A percentile compares a stretch with the other conserved stretches of the same genome.
phyloP scores from a whole-genome alignment of 2,113 vertebrate genomes.

The Numida meleagris region DNA sequence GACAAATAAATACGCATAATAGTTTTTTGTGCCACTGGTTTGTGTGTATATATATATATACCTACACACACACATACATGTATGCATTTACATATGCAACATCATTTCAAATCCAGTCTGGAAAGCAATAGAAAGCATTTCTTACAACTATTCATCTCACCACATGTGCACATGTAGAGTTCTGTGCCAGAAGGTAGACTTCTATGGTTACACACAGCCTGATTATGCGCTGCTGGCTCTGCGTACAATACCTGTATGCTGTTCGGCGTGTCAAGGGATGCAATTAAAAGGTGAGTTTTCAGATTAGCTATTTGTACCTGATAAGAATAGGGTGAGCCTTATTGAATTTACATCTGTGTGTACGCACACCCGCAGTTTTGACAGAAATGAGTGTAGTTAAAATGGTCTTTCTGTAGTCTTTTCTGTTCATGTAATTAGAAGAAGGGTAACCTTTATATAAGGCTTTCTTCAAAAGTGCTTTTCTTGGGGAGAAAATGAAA shows the following conservation, averaged over 20 bases:
- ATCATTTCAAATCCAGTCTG: neutral
- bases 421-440: conserved; percentile 50
- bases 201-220: neutral
- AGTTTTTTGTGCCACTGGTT: neutral
- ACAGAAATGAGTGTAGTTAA: conserved; percentile 46
- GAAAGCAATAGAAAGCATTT: neutral
- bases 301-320: conserved; percentile 42
- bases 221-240: conserved; percentile 32
- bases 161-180: neutral
- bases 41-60: neutral
- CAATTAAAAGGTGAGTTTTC: conserved; percentile 59
- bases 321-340: conserved; percentile 33
- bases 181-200: neutral
- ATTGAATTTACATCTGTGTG: conserved; percentile 54
- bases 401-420: conserved; percentile 15
- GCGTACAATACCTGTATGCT: neutral
- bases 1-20: neutral
- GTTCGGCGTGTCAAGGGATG: conserved; percentile 43
- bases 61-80: accelerated
- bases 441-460: conserved; percentile 1
- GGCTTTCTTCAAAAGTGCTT: conserved; percentile 27
- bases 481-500: conserved; percentile 14
- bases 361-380: conserved; percentile 36
- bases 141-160: neutral
- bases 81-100: neutral